These are phyloP conservation scores for Nettapus auritus DNA, from an alignment of 2,113 vertebrate species.

Conservation along the genomic window DNA sequence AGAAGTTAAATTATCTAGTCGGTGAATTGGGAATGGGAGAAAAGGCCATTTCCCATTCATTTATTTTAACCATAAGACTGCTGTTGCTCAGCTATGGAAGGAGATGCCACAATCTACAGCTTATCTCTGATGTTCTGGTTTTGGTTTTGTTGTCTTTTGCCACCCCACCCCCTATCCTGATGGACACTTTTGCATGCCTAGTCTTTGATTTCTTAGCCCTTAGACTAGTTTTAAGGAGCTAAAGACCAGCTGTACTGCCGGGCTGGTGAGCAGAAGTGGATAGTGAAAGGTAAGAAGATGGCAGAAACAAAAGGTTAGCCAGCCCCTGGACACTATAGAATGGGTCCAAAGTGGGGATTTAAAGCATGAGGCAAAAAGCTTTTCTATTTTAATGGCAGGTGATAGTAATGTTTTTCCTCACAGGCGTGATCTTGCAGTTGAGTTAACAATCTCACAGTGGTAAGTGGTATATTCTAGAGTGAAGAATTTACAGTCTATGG, in stretches of 20 bases:
- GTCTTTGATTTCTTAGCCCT: not conserved
- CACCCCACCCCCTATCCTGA: too few species aligned
- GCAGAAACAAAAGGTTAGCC: not conserved
- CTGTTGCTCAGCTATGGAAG: fast-evolving
- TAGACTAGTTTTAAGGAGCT: not conserved
- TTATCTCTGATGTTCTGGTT: not conserved
- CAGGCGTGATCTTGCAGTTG: not conserved
- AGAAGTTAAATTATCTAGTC: not conserved
- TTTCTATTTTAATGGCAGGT: not conserved
- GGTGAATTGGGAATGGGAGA: not conserved
- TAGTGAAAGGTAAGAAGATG: not conserved
- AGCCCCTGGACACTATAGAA: not conserved
- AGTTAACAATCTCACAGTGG: not conserved
- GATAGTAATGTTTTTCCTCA: fast-evolving
- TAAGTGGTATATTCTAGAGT: not conserved
- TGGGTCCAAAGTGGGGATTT: not conserved
- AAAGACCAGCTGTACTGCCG: not conserved
- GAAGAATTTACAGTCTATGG: not conserved
- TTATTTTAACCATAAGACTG: not conserved
- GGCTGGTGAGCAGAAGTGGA: not conserved
- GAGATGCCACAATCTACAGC: fast-evolving
- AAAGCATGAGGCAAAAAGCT: not conserved
- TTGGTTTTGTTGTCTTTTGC: not conserved
- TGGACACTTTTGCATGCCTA: not conserved
- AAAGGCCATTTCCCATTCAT: not conserved